Evolutionary conservation across 2,113 vertebrate genomes (phyloP).

Genomic region (Cinclus cinclus): DNA sequence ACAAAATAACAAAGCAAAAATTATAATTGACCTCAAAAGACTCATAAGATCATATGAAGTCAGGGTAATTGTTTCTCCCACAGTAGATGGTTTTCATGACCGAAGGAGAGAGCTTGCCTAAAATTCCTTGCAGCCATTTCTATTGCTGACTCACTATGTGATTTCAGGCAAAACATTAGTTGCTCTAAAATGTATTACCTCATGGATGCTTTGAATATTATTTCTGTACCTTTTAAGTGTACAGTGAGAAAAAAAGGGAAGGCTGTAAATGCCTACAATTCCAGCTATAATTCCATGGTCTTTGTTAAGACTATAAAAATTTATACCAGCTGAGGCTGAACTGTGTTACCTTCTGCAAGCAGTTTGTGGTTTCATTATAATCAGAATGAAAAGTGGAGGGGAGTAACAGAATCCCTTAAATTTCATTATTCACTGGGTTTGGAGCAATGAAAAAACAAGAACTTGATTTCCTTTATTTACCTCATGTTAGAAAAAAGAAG

Average conservation of each 20-base stretch:
- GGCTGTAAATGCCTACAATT: not conserved
- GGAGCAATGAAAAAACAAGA: not conserved
- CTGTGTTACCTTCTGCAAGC: not conserved
- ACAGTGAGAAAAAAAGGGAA: not conserved
- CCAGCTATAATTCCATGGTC: not conserved
- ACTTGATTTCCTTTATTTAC: not conserved
- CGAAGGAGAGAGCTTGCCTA: not conserved
- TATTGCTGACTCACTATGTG: not conserved
- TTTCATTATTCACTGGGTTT: not conserved
- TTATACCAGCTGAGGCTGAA: conserved; percentile 1
- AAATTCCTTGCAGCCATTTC: not conserved
- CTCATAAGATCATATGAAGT: not conserved
- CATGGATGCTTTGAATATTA: not conserved
- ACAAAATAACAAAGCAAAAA: not conserved
- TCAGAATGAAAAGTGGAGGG: not conserved
- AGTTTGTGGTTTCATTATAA: not conserved
- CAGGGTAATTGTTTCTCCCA: not conserved
- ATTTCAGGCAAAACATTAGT: not conserved
- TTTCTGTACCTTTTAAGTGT: not conserved
- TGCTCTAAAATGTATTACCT: not conserved
- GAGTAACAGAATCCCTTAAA: not conserved
- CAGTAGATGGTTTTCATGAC: not conserved
- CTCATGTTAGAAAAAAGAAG: not conserved
- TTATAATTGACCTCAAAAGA: not conserved
- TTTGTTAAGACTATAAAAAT: conserved; percentile 13